Conservation (phyloP, 2,888 invertebrate species). For the Eugnorisma glareosa region DNA sequence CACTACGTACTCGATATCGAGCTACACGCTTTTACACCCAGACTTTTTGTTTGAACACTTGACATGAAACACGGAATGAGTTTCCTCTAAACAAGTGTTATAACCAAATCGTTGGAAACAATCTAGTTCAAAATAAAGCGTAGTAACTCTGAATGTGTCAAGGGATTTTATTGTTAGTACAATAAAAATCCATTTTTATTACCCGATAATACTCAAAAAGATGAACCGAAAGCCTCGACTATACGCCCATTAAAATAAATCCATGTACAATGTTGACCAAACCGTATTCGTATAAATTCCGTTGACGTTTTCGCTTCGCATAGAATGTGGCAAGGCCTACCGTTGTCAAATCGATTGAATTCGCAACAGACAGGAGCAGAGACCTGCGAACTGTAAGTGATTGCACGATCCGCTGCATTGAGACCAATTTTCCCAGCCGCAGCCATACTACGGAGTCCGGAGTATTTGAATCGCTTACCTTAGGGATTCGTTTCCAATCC, state of each 20-base stretch:
- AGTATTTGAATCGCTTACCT: constrained; percentile 67
- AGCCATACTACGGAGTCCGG: constrained; percentile 48
- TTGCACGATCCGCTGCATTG: constrained; percentile 60
- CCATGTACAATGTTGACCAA: constrained; percentile 2
- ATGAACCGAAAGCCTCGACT: constrained; percentile 1
- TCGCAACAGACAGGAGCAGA: constrained; percentile 52
- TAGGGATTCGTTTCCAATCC: constrained; percentile 65
- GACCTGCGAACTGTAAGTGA: constrained; percentile 60
- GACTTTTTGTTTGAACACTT: constrained; percentile 53
- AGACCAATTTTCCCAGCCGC: constrained; percentile 64
- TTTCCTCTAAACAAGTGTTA: constrained; percentile 16
- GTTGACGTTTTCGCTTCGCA: constrained; percentile 11
- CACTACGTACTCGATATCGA: constrained; percentile 18
- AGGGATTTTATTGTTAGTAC: neutral
- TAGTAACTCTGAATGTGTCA: neutral
- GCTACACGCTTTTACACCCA: constrained; percentile 31
- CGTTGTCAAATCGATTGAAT: constrained; percentile 59
- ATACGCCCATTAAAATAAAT: constrained; percentile 6
- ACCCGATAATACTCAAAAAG: neutral
- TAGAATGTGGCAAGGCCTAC: constrained; percentile 38
- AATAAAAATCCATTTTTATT: constrained; percentile 7
- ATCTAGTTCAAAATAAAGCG: neutral
- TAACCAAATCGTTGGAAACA: constrained; percentile 16
- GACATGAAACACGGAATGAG: constrained; percentile 20
- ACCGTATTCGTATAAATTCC: constrained; percentile 35